phyloP scores from a whole-genome alignment of 2,888 invertebrate species.

The Hyles lineata region DNA sequence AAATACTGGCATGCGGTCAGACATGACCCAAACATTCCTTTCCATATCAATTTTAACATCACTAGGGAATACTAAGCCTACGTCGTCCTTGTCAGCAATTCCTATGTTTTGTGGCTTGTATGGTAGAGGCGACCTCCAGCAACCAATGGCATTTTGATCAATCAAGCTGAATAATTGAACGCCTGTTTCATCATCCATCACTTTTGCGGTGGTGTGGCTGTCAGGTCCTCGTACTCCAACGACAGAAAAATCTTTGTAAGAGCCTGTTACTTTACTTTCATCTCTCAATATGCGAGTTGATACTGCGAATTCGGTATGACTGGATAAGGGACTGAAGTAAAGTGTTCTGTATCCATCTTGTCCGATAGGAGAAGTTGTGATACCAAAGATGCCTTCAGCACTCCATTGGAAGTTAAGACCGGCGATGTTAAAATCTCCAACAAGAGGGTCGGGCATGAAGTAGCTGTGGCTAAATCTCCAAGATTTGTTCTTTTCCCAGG shows the following conservation, averaged over 20 bases:
- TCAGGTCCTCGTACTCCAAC: slow-evolving; percentile 88
- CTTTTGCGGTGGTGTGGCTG: slow-evolving; percentile 89
- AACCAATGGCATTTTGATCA: slow-evolving; percentile 92
- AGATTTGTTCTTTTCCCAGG: slow-evolving; percentile 90
- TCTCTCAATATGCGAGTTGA: slow-evolving; percentile 90
- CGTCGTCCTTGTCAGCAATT: slow-evolving; percentile 90
- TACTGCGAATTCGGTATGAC: slow-evolving; percentile 91
- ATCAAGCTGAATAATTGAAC: slow-evolving; percentile 91
- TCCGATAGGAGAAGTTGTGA: slow-evolving; percentile 88
- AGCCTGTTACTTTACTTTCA: slow-evolving; percentile 86
- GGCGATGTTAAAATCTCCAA: slow-evolving; percentile 91
- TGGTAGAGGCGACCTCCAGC: slow-evolving; percentile 90
- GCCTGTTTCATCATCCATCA: slow-evolving; percentile 89
- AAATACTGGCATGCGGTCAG: slow-evolving; percentile 93
- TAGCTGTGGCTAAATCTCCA: slow-evolving; percentile 92
- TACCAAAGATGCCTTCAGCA: slow-evolving; percentile 92
- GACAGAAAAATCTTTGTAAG: slow-evolving; percentile 89
- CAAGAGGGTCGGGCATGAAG: slow-evolving; percentile 92
- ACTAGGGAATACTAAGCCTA: slow-evolving; percentile 90
- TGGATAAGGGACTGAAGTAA: slow-evolving; percentile 92
- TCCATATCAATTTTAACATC: slow-evolving; percentile 91
- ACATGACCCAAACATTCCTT: slow-evolving; percentile 91
- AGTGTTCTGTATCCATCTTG: slow-evolving; percentile 88
- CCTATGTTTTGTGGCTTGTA: slow-evolving; percentile 88
- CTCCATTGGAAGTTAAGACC: slow-evolving; percentile 94